Base-by-base conservation (phyloP, 2,888 invertebrate genomes). In the Temnothorax ravouxi region DNA sequence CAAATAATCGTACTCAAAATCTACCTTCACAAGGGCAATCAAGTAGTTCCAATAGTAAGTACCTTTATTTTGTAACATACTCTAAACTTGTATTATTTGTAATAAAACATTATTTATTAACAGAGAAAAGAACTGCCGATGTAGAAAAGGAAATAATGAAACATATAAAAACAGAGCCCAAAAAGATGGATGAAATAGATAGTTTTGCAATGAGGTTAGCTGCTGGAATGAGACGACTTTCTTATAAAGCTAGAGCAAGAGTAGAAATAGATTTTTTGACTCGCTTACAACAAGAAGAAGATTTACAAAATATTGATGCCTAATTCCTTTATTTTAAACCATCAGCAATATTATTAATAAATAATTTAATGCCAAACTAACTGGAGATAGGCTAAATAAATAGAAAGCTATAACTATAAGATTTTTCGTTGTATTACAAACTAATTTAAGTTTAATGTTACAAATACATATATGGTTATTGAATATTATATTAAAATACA, bases 301-400 rank as follows among this genome's bases (percentile, higher is more conserved):
- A 47, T 15, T 47, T 47, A 54, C 54, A 54, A 21, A 11, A 54
- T 21, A 56, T 56, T 56, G 13, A 54, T 54, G 21, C 54, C 11
- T 21, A 56, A 21, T 56, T n/a, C 21, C 21, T 54, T 3, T 54
- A 56, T 56, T 56, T 21, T 56, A 56, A 56, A 56, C 54, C 13
- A 56, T 56, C 21, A 56, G 54, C 11, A 56, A 56, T 56, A 56
- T 56, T 56, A 56, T 56, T 56, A 56, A 56, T 56, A 56, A 56
- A 56, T 56, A 56, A 56, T 56, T 21, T 56, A 21, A 34, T 34
- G 34, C 54, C 21, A 56, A 56, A 56, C 11, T 25, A 56, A 56
- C 3, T 56, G 3, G 21, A 21, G 21, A 54, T 54, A 54, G n/a
- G 21, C 21, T 56, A 56, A 56, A 56, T 56, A 56, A 56, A 56